Evolutionary conservation across 2,113 vertebrate species (phyloP).

Genomic region (Chloroceryle aenea): DNA sequence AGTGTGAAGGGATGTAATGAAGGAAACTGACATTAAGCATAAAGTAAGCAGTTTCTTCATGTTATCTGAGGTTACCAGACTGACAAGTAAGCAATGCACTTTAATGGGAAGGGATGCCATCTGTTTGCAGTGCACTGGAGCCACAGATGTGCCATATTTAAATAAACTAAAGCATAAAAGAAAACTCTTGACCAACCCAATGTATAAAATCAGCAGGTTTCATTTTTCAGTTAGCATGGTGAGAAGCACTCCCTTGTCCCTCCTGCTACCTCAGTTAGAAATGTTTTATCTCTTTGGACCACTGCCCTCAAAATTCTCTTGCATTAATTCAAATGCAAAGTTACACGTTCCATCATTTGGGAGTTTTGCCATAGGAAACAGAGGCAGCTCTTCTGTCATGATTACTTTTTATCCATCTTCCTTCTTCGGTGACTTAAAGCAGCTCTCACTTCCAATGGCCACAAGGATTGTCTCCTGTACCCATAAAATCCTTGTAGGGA

Average conservation of each 20-base stretch:
- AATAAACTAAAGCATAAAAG: background rate
- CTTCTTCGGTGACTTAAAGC: background rate
- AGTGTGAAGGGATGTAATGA: constrained; percentile 22
- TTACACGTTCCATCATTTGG: background rate
- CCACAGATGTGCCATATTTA: background rate
- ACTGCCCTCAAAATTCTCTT: background rate
- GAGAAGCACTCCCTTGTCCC: background rate
- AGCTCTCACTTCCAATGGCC: background rate
- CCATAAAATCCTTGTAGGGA: background rate
- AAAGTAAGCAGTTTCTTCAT: constrained; percentile 36
- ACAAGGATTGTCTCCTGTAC: accelerated
- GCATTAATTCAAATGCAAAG: background rate
- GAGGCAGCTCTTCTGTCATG: accelerated
- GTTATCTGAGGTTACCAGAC: constrained; percentile 23
- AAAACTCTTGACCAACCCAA: background rate
- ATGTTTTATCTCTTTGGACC: background rate
- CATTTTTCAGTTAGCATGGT: background rate
- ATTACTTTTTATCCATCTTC: background rate
- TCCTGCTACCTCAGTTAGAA: background rate
- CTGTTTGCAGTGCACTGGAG: background rate
- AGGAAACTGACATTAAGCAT: constrained; percentile 54
- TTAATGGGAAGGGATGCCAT: constrained; percentile 45
- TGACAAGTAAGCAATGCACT: constrained; percentile 57
- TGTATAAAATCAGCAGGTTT: background rate
- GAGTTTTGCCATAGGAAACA: background rate